Conservation (phyloP, 2,113 vertebrate species). For the Acrocephalus arundinaceus region DNA sequence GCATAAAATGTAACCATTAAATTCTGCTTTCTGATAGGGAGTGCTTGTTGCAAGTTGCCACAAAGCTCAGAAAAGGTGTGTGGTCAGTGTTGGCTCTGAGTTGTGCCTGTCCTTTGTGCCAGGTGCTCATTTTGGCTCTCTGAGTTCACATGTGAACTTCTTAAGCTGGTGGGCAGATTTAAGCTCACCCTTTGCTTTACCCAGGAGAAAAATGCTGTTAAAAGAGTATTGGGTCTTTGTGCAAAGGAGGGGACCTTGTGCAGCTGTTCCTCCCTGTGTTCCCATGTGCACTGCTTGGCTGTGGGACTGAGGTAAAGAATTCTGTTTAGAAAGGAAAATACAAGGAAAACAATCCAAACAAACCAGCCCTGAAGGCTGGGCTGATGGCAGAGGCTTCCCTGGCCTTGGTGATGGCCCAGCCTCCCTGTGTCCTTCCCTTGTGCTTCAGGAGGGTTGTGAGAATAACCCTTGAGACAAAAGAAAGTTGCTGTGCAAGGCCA, state of each 20-base stretch:
- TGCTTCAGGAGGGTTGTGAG: not conserved
- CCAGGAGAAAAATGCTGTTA: not conserved
- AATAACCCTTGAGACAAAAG: not conserved
- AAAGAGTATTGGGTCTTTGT: not conserved
- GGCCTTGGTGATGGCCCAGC: not conserved
- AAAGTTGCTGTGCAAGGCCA: not conserved
- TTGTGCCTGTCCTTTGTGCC: not conserved
- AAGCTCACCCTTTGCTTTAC: not conserved
- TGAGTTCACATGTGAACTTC: not conserved
- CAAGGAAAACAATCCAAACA: not conserved
- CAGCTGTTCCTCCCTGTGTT: not conserved
- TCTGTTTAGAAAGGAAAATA: not conserved
- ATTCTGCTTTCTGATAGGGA: not conserved
- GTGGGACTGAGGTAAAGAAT: not conserved
- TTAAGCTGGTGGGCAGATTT: not conserved
- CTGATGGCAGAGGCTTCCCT: not conserved
- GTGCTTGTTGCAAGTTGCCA: not conserved
- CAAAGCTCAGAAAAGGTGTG: accelerated
- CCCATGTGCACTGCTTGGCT: not conserved
- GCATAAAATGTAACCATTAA: not conserved
- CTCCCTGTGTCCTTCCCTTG: not conserved
- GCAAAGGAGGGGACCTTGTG: not conserved
- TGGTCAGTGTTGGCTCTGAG: not conserved
- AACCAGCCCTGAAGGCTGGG: not conserved
- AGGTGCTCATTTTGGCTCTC: not conserved